These are phyloP conservation scores for Stegophylla sp. DNA, from an alignment of 2,888 invertebrate genomes.

Conservation along the genomic window DNA sequence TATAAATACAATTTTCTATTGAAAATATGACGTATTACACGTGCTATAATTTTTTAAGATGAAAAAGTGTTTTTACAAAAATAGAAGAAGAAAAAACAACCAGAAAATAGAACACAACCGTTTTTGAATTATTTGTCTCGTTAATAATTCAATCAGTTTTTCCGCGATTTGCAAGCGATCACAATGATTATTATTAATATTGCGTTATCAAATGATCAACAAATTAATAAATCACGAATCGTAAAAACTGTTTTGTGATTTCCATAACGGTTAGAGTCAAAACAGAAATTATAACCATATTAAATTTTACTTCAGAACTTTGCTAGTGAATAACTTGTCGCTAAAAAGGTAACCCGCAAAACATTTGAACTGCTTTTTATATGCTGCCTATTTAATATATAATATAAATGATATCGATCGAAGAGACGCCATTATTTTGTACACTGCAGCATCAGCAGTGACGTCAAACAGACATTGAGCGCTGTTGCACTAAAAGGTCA, in stretches of 20 bases:
- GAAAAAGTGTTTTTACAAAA: too few relatives aligned
- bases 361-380: constrained; percentile 2
- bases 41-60: too few relatives aligned
- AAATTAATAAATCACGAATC: not conserved
- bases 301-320: not conserved
- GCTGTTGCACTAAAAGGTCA: constrained; percentile 54
- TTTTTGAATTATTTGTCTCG: not conserved
- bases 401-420: constrained; percentile 51
- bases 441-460: constrained; percentile 38
- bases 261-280: not conserved
- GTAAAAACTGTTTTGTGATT: not conserved
- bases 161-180: not conserved
- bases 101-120: too few relatives aligned
- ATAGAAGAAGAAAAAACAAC: too few relatives aligned
- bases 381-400: constrained; percentile 20
- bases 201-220: not conserved
- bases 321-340: not conserved
- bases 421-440: constrained; percentile 44
- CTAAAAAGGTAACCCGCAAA: not conserved
- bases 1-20: too few relatives aligned
- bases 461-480: constrained; percentile 52
- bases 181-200: not conserved
- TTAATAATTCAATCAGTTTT: not conserved
- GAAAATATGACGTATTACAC: too few relatives aligned
- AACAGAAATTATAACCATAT: not conserved